These are phyloP conservation scores for Malurus melanocephalus DNA, from an alignment of 2,113 vertebrate species.

Conservation along the genomic window DNA sequence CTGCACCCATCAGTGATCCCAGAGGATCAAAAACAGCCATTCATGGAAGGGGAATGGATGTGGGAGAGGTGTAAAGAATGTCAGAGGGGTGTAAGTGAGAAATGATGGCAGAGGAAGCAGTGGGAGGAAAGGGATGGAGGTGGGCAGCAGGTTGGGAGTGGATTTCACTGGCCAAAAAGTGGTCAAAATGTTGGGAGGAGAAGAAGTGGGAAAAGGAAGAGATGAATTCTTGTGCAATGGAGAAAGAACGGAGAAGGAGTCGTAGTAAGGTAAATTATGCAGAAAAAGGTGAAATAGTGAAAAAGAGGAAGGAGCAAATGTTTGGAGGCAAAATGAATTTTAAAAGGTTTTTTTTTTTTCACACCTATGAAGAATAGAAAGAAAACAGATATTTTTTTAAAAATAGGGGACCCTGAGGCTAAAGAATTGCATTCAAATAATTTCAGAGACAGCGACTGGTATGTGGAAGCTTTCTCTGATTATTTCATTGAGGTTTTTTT, in stretches of 20 bases:
- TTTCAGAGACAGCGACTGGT: background rate
- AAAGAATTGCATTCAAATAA: background rate
- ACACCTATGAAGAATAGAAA: background rate
- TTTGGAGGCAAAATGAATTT: background rate
- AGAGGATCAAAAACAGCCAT: accelerated
- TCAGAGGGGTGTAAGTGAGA: background rate
- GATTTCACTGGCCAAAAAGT: accelerated
- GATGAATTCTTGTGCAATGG: background rate
- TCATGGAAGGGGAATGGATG: accelerated
- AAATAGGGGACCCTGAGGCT: background rate
- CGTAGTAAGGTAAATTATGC: background rate
- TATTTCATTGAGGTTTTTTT: background rate
- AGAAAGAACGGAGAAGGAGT: background rate
- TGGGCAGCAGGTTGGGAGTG: background rate
- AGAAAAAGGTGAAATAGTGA: background rate
- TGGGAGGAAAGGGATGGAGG: background rate
- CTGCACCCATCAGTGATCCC: background rate
- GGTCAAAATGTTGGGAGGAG: background rate
- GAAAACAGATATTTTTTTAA: background rate
- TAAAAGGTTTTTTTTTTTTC: background rate
- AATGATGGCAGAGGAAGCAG: background rate
- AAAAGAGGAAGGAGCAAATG: background rate
- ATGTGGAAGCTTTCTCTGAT: background rate
- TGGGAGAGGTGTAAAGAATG: background rate
- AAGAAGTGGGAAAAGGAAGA: background rate